phyloP scores from a whole-genome alignment of 2,888 invertebrate genomes.

The Chrysopilus asiliformis region DNA sequence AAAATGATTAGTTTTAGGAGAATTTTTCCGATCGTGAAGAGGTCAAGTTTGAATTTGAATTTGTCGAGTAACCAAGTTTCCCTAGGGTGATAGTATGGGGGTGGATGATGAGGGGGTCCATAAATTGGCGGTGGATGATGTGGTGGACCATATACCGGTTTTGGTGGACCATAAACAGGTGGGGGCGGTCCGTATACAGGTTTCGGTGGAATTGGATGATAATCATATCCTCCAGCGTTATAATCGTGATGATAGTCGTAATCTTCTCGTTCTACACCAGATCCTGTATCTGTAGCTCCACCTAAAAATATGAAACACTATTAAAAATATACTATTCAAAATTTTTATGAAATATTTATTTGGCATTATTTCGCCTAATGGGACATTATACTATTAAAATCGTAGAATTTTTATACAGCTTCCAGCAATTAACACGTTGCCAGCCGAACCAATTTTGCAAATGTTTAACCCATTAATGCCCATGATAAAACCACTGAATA shows the following conservation, averaged over 20 bases:
- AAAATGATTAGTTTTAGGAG: constrained; percentile 62
- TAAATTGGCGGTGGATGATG: constrained; percentile 37
- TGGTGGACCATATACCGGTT: constrained; percentile 34
- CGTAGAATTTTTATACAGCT: too few species aligned
- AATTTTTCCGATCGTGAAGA: constrained; percentile 60
- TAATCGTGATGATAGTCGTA: constrained; percentile 11
- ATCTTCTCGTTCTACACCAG: constrained; percentile 10
- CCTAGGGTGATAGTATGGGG: constrained; percentile 32
- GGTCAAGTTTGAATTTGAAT: constrained; percentile 53
- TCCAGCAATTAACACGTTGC: too few species aligned
- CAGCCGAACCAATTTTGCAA: too few species aligned
- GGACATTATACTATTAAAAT: not conserved
- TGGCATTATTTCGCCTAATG: not conserved
- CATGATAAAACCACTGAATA: too few species aligned
- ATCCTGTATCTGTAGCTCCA: constrained; percentile 11
- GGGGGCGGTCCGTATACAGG: constrained; percentile 31
- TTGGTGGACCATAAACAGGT: constrained; percentile 37
- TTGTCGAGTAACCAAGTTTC: constrained; percentile 47
- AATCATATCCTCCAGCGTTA: constrained; percentile 13
- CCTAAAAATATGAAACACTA: too few species aligned
- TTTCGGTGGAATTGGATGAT: constrained; percentile 7
- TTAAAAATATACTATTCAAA: too few species aligned
- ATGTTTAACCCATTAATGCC: too few species aligned
- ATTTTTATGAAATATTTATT: too few species aligned
- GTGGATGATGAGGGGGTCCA: constrained; percentile 39